These are phyloP conservation scores for Psilopogon haemacephalus DNA, from an alignment of 2,113 vertebrate species.

Conservation along the genomic window DNA sequence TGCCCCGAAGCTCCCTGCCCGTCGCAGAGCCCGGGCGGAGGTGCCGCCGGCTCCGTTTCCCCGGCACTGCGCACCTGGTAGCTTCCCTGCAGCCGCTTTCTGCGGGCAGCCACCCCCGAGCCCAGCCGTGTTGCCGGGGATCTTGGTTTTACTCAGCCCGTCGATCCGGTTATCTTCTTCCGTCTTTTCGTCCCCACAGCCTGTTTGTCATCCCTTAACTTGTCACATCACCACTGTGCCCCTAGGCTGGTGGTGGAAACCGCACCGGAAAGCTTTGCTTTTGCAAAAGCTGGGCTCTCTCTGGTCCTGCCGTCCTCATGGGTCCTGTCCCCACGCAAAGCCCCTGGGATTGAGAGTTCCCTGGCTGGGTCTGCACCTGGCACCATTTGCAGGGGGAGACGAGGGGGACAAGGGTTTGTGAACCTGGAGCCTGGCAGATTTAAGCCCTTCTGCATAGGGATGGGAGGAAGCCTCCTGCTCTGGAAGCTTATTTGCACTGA, in stretches of 20 bases:
- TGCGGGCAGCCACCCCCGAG: neutral
- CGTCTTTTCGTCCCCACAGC: neutral
- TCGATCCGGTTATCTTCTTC: neutral
- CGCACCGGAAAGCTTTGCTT: rapidly evolving
- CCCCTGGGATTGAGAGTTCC: neutral
- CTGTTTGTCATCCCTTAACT: neutral
- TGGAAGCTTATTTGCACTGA: neutral
- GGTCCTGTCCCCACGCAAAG: neutral
- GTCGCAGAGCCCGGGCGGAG: neutral
- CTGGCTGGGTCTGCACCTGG: neutral
- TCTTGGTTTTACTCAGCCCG: neutral
- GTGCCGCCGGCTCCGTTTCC: neutral
- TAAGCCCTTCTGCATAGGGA: neutral
- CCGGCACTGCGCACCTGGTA: neutral
- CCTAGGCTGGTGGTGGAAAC: neutral
- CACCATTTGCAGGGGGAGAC: neutral
- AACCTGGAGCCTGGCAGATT: neutral
- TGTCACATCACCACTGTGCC: rapidly evolving
- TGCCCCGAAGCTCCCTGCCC: neutral
- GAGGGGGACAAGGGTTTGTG: neutral
- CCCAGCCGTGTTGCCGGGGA: neutral
- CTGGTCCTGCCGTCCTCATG: rapidly evolving
- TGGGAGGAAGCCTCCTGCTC: neutral
- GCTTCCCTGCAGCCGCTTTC: neutral
- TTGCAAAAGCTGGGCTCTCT: neutral